phyloP scores from a whole-genome alignment of 1,140 invertebrate species.

The Dendroctonus ponderosae region DNA sequence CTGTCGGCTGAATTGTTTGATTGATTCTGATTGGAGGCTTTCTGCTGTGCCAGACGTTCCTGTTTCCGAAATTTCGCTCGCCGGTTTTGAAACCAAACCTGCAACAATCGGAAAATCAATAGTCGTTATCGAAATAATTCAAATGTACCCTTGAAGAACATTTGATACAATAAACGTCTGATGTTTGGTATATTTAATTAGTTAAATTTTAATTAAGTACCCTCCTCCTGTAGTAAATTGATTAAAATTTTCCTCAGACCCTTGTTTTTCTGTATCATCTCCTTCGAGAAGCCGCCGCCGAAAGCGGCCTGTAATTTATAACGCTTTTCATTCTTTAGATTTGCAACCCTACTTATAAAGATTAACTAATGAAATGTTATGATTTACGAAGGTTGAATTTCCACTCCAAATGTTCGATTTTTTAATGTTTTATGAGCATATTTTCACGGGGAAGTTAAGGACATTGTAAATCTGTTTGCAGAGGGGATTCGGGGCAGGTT shows the following conservation, averaged over 20 bases:
- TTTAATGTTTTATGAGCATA: neutral
- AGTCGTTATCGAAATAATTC: neutral
- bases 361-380: constrained; percentile 41
- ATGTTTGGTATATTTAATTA: constrained; percentile 33
- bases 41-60: constrained; percentile 79
- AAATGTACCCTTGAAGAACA: neutral
- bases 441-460: neutral
- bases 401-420: neutral
- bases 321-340: constrained; percentile 38
- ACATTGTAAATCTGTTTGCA: no score
- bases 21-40: constrained; percentile 53
- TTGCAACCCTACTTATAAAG: constrained; percentile 40
- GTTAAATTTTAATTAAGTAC: constrained; percentile 34
- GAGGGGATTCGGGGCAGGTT: no score
- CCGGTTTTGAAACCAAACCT: constrained; percentile 95
- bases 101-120: constrained; percentile 45
- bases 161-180: constrained; percentile 9
- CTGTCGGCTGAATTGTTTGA: constrained; percentile 33
- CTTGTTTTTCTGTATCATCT: constrained; percentile 34
- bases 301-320: constrained; percentile 32
- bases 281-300: constrained; percentile 8
- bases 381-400: constrained; percentile 25
- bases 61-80: constrained; percentile 92
- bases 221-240: constrained; percentile 25
- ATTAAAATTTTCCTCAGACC: constrained; percentile 34